Base-by-base conservation (phyloP, 2,113 vertebrate species). In the Phyllostomus discolor region DNA sequence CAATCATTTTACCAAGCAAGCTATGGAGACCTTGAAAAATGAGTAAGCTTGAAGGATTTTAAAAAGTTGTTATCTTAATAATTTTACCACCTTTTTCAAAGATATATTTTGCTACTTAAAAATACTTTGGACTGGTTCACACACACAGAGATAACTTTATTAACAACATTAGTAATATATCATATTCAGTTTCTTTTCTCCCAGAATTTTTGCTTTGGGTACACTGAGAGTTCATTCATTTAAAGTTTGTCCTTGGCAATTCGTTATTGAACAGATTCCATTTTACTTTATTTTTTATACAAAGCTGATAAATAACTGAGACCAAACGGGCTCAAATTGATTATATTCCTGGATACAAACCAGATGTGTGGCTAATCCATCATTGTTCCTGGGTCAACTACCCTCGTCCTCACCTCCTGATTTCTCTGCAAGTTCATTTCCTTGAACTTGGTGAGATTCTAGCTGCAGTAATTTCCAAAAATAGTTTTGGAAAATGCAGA, bases 401-500 rank as follows among this genome's bases (percentile, higher is more conserved):
- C 35, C 89, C 66, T 43, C 43, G 2, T 52, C 90, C 35, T 78
- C 72, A 95, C 94, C 86, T 96, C 90, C 75, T 92, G 33, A 90
- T 88, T 64, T 78, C 87, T 69, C 54, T 86, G 91, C 52, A 76
- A 10, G 78, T 90, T 93, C 41, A 73, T 97, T 95, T 91, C 84
- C 87, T 95, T 95, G 57, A 96, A 92, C 92, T 91, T 93, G 69
- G 17, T 86, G 24, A 86, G 73, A 94, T 70, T 95, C 41, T 64
- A 66, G 90, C 91, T 97, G 92, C 88, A 80, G 38, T 62, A 26
- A 62, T 33, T 35, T 93, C 96, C 94, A 96, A 95, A 98, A 97
- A 91, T 82, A 94, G 54, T 66, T 97, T 66, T 94, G 93, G 93
- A 97, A 90, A 76, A 69, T 35, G 50, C 26, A 89, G 91, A 80